phyloP scores from a whole-genome alignment of 1,140 invertebrate genomes.

The Heliconius hermathena region DNA sequence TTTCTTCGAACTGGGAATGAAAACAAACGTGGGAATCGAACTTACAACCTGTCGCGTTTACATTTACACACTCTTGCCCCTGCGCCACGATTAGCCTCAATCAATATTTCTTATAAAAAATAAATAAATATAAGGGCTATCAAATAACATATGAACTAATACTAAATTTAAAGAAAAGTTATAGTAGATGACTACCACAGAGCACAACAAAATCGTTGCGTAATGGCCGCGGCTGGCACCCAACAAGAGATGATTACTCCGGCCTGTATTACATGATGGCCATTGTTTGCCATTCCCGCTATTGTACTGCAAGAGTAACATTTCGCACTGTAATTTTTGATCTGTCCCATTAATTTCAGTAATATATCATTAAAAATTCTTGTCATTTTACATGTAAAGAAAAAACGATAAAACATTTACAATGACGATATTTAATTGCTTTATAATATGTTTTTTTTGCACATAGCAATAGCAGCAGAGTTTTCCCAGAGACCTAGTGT shows the following conservation, averaged over 20 bases:
- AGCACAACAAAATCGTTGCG: constrained; percentile 20
- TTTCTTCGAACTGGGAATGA: too few species aligned
- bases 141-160: too few species aligned
- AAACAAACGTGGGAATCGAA: too few species aligned
- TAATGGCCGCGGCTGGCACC: constrained; percentile 25
- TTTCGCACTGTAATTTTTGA: not conserved
- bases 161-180: not conserved
- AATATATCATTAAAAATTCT: not conserved
- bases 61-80: too few species aligned
- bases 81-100: too few species aligned
- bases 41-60: too few species aligned
- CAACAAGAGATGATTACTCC: constrained; percentile 32
- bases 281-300: constrained; percentile 27
- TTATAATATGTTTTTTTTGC: too few species aligned
- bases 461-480: too few species aligned
- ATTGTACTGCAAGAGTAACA: not conserved
- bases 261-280: constrained; percentile 28
- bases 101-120: too few species aligned
- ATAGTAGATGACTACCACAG: not conserved
- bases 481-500: too few species aligned
- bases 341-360: not conserved
- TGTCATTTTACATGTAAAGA: not conserved
- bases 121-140: too few species aligned
- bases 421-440: not conserved
- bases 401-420: not conserved